These are phyloP conservation scores for Drosophila littoralis DNA, from an alignment of 1,140 invertebrate species.

Conservation along the genomic window DNA sequence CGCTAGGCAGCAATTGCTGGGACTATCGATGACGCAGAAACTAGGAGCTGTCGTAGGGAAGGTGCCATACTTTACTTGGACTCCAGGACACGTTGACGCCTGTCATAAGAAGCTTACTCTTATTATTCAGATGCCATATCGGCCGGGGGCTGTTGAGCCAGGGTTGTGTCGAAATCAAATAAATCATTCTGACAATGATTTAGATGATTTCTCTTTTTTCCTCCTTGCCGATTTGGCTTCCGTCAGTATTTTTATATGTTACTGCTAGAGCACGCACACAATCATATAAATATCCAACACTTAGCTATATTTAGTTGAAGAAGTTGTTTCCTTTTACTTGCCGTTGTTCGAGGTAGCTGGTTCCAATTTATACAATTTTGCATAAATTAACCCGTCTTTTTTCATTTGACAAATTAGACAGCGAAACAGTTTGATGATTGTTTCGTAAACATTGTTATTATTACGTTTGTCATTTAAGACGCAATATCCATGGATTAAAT, in stretches of 20 bases:
- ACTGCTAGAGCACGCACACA: conserved; percentile 8
- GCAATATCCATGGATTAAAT: no score
- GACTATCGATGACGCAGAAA: conserved; percentile 38
- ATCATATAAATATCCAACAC: background rate
- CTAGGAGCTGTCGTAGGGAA: conserved; percentile 23
- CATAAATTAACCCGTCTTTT: background rate
- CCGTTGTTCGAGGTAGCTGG: conserved; percentile 9
- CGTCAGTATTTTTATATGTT: conserved; percentile 13
- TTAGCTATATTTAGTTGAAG: conserved; percentile 10
- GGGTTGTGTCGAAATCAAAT: conserved; percentile 54
- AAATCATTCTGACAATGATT: conserved; percentile 70
- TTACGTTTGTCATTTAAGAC: no score
- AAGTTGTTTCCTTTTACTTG: conserved; percentile 13
- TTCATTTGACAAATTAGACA: no score
- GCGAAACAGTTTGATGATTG: no score
- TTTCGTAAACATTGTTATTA: no score
- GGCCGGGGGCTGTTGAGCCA: conserved; percentile 25
- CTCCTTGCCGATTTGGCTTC: conserved; percentile 40
- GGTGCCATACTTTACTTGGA: conserved; percentile 53
- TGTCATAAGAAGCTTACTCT: conserved; percentile 68
- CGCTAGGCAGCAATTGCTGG: conserved; percentile 1
- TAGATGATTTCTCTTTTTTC: conserved; percentile 31
- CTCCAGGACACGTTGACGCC: conserved; percentile 18
- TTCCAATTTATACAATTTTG: background rate
- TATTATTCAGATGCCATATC: conserved; percentile 58